Conservation (phyloP, 2,113 vertebrate species). For the Alouatta palliata region DNA sequence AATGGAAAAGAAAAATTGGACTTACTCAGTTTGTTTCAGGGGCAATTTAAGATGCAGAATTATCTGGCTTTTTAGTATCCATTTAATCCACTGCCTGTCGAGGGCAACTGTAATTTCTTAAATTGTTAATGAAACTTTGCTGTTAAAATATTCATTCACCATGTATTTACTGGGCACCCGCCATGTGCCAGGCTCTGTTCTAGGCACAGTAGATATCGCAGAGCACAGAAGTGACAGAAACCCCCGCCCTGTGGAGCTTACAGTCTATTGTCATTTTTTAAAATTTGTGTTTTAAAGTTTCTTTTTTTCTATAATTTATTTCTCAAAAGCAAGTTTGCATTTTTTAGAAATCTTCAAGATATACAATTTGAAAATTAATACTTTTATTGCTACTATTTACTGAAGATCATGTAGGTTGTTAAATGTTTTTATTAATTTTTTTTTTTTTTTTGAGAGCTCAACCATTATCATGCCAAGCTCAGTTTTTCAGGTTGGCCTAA, state of each 20-base stretch:
- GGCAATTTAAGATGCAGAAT: not conserved
- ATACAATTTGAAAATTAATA: not conserved
- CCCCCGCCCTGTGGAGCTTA: not conserved
- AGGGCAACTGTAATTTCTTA: not conserved
- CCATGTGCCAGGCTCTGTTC: not conserved
- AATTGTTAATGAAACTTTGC: not conserved
- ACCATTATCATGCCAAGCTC: not conserved
- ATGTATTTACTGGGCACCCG: not conserved
- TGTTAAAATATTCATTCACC: not conserved
- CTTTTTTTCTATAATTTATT: not conserved
- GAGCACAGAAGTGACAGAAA: not conserved
- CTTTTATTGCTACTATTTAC: not conserved
- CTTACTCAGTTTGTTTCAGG: not conserved
- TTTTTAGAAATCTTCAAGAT: not conserved
- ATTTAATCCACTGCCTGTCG: not conserved
- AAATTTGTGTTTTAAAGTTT: not conserved
- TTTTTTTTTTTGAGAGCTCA: not conserved
- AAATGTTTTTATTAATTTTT: not conserved
- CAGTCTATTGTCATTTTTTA: not conserved
- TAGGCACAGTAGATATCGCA: not conserved
- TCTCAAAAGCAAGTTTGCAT: conserved; percentile 1
- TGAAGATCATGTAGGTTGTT: not conserved
- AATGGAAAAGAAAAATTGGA: not conserved
- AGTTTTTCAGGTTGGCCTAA: not conserved
- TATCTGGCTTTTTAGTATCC: not conserved